These are phyloP conservation scores for Euschistus heros DNA, from an alignment of 1,140 invertebrate species.

Conservation along the genomic window DNA sequence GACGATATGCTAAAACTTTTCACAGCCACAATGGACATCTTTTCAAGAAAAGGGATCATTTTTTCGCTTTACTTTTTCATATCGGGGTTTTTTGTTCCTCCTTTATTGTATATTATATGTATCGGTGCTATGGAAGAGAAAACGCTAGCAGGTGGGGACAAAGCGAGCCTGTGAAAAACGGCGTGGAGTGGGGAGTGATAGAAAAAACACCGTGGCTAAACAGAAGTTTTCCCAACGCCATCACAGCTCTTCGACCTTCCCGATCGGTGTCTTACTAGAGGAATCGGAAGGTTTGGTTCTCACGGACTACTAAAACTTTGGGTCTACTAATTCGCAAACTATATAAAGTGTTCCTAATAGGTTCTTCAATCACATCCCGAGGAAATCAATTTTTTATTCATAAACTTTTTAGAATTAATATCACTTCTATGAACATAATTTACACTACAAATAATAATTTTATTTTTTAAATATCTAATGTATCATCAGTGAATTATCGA, in stretches of 20 bases:
- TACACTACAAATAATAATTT: too few relatives aligned
- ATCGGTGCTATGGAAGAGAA: background rate
- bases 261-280: too few relatives aligned
- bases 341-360: too few relatives aligned
- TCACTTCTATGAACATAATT: too few relatives aligned
- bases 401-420: too few relatives aligned
- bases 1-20: conserved; percentile 15
- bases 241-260: background rate
- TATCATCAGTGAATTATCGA: too few relatives aligned
- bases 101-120: conserved; percentile 8
- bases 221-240: background rate
- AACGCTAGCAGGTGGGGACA: background rate
- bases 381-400: too few relatives aligned
- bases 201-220: conserved; percentile 10
- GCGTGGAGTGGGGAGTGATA: background rate
- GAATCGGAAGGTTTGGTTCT: too few relatives aligned
- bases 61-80: background rate
- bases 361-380: too few relatives aligned
- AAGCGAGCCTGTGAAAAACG: background rate
- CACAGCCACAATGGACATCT: conserved; percentile 1
- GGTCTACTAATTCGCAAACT: too few relatives aligned
- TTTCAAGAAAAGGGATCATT: background rate
- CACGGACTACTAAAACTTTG: too few relatives aligned
- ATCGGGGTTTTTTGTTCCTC: conserved; percentile 1
- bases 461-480: too few relatives aligned